A percentile compares a stretch with the other conserved stretches of the same genome.
Evolutionary conservation across 2,113 vertebrate species (phyloP).

Genomic region (Hypanus sabinus): DNA sequence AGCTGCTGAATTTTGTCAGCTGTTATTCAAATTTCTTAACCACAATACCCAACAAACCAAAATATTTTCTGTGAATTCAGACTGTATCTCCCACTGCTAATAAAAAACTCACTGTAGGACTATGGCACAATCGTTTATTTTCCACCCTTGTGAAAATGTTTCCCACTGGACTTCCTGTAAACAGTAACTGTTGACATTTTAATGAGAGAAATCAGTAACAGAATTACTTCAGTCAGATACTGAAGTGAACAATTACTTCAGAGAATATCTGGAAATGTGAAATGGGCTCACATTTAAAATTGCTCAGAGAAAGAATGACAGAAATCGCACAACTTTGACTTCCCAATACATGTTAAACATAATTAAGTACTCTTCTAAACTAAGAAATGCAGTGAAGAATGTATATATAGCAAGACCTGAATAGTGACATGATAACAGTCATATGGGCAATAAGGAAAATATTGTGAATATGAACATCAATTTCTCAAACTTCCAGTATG

Average conservation of each 20-base stretch:
- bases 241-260: not conserved
- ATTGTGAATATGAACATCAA: no score
- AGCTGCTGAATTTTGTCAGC: not conserved
- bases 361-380: not conserved
- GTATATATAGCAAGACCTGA: no score
- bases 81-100: constrained; percentile 1
- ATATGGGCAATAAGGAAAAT: no score
- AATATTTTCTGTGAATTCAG: constrained; percentile 28
- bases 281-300: not conserved
- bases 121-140: not conserved
- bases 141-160: not conserved
- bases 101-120: constrained; percentile 5
- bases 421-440: no score
- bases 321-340: not conserved
- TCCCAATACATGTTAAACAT: not conserved
- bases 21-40: not conserved
- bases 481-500: no score
- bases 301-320: not conserved
- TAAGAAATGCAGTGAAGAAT: no score
- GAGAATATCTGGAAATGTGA: not conserved
- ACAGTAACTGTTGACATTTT: not conserved
- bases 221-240: not conserved
- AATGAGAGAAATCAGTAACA: not conserved
- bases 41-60: not conserved
- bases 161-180: not conserved